Percentiles rank a stretch among this genome's conserved stretches.
Evolutionary conservation across 2,113 vertebrate species (phyloP).

Genomic region (Craseonycteris thonglongyai): DNA sequence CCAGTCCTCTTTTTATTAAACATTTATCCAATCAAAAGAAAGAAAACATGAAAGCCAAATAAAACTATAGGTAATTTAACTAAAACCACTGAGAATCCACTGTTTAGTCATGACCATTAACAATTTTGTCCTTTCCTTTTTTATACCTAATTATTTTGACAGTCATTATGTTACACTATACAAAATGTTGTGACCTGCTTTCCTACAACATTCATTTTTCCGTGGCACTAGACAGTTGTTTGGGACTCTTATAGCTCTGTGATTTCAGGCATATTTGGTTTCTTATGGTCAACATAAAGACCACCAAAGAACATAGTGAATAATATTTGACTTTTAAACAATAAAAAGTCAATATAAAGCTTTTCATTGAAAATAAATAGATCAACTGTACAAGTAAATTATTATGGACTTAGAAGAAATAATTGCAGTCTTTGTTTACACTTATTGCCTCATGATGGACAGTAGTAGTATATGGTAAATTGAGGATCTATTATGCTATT

Average conservation of each 20-base stretch:
- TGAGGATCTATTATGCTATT: neutral
- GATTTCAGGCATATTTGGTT: neutral
- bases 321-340: neutral
- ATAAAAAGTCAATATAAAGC: neutral
- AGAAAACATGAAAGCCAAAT: neutral
- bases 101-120: neutral
- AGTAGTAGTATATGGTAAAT: neutral
- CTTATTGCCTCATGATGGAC: neutral
- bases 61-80: neutral
- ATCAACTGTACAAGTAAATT: neutral
- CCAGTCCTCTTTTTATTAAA: neutral
- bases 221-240: neutral
- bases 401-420: neutral
- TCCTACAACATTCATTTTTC: neutral
- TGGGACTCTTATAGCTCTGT: neutral
- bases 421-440: neutral
- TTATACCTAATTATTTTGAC: neutral
- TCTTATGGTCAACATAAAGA: neutral
- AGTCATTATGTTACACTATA: neutral
- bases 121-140: neutral
- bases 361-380: neutral
- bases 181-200: neutral
- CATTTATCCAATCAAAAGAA: neutral
- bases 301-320: neutral
- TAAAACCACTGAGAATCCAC: neutral